Evolutionary conservation across 2,113 vertebrate species (phyloP), one percentile per base, ranked within the genome.

Genomic region (Gallinago media): DNA sequence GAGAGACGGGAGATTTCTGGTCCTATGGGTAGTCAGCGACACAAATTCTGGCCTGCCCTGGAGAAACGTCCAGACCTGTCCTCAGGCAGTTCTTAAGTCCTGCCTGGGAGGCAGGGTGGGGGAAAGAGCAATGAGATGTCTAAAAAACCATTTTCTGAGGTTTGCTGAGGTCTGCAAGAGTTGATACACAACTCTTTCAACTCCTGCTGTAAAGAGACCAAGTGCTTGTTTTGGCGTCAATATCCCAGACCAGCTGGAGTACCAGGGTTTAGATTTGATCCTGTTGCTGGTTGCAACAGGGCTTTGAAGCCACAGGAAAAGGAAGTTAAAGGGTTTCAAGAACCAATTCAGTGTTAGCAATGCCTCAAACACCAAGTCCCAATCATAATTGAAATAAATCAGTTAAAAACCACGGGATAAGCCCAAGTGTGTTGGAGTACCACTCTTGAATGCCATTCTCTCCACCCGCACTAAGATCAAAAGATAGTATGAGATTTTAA

Each of bases 191-290:
- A 67, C 58, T 6, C 26, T 82, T 95, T 42, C 54, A 36, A 0
- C n/a, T 93, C 42, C 12, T 25, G 13, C 50, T 79, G 5, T 29
- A 17, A 75, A 83, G 56, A 16, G 12, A 11, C 3, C 4, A 17
- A 4, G 9, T 54, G 27, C 10, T 42, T 0, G 4, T 25, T 49
- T 66, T 54, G 36, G 9, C 32, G 3, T 22, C 0, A 0, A 23
- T 38, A 49, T 22, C 25, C 65, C 23, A 26, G 47, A 29, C 54
- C 32, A 75, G 18, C 25, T 47, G 8, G 36, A 38, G 36, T 38
- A 38, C 36, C 8, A 2, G 2, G 31, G 27, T 65, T 85, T 49
- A 79, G 31, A 7, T 75, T 47, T 87, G 46, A 31, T 5, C 16
- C 13, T 49, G 36, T 31, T 91, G 25, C 34, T 88, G 42, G 11